These are phyloP conservation scores for Acipenser ruthenus DNA, from an alignment of 2,797 vertebrate species.

Conservation along the genomic window DNA sequence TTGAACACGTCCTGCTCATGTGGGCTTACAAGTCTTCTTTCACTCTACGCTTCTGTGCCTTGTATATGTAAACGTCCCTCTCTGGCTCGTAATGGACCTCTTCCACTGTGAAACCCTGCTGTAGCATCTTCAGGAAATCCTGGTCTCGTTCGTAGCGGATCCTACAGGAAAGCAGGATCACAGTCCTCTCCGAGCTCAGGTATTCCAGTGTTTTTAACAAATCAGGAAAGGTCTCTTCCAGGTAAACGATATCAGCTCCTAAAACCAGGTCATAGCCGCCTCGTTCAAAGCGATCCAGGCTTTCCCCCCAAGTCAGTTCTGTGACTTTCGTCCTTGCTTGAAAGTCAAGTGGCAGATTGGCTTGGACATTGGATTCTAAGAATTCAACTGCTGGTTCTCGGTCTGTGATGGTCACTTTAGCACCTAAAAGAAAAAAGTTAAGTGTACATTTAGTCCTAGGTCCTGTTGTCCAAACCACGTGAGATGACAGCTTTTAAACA, in stretches of 20 bases:
- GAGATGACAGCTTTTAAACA: no score
- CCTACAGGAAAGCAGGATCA: slow-evolving; percentile 78
- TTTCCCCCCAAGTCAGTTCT: slow-evolving; percentile 83
- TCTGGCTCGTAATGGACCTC: slow-evolving; percentile 73
- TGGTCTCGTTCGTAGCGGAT: slow-evolving; percentile 85
- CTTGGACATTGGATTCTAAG: slow-evolving; percentile 71
- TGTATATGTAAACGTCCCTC: slow-evolving; percentile 78
- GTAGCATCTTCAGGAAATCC: slow-evolving; percentile 72
- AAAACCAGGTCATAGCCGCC: slow-evolving; percentile 76
- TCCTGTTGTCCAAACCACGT: no score
- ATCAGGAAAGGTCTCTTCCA: slow-evolving; percentile 82
- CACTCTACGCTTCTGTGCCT: slow-evolving; percentile 49
- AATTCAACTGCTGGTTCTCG: slow-evolving; percentile 72
- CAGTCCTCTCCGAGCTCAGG: slow-evolving; percentile 59
- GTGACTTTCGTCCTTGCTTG: slow-evolving; percentile 57
- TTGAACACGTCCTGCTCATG: slow-evolving; percentile 31
- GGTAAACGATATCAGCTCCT: slow-evolving; percentile 88
- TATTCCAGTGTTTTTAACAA: slow-evolving; percentile 77
- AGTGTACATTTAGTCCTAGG: no score
- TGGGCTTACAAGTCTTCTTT: slow-evolving; percentile 52
- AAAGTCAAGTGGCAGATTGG: slow-evolving; percentile 66
- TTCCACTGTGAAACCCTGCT: slow-evolving; percentile 53
- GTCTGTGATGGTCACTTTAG: slow-evolving; percentile 84
- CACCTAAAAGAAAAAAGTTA: slow-evolving; percentile 53
- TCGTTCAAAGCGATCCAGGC: slow-evolving; percentile 58